Evolutionary conservation across 2,888 invertebrate species (phyloP).

Genomic region (Sarcophaga rosellei): DNA sequence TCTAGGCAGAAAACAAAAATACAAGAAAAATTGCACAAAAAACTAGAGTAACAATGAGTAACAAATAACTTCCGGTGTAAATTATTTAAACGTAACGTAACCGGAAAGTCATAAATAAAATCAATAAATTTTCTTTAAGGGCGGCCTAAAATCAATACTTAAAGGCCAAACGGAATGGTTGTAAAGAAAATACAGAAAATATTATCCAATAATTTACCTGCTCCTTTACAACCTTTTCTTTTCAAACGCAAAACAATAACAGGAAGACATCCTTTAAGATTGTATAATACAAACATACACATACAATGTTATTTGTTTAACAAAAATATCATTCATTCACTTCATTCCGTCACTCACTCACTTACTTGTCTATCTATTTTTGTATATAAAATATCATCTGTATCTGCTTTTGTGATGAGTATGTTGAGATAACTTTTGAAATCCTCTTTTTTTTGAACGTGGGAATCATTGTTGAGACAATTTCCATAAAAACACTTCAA

Average conservation of each 20-base stretch:
- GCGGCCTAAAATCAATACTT: constrained; percentile 23
- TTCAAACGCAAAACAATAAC: neutral
- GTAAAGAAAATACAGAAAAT: neutral
- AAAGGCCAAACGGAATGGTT: constrained; percentile 43
- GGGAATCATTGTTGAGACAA: constrained; percentile 43
- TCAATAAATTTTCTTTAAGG: constrained; percentile 32
- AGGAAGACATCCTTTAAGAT: constrained; percentile 17
- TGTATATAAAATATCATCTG: neutral
- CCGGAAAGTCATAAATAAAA: constrained; percentile 50
- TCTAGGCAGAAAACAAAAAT: constrained; percentile 17
- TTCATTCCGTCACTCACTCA: neutral
- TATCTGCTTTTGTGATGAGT: constrained; percentile 14
- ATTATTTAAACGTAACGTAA: constrained; percentile 47
- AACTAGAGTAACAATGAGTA: constrained; percentile 48
- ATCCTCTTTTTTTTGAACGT: constrained; percentile 9
- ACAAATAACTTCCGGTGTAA: constrained; percentile 69
- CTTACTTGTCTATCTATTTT: neutral
- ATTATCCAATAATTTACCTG: constrained; percentile 19
- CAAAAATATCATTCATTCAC: too few species aligned
- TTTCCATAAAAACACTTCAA: constrained; percentile 21
- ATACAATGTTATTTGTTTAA: neutral
- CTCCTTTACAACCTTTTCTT: neutral
- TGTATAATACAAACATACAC: constrained; percentile 25
- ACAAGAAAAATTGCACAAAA: neutral
- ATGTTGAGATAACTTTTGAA: constrained; percentile 19